Evolutionary conservation across 2,113 vertebrate genomes (phyloP).

Genomic region (Garra rufa): DNA sequence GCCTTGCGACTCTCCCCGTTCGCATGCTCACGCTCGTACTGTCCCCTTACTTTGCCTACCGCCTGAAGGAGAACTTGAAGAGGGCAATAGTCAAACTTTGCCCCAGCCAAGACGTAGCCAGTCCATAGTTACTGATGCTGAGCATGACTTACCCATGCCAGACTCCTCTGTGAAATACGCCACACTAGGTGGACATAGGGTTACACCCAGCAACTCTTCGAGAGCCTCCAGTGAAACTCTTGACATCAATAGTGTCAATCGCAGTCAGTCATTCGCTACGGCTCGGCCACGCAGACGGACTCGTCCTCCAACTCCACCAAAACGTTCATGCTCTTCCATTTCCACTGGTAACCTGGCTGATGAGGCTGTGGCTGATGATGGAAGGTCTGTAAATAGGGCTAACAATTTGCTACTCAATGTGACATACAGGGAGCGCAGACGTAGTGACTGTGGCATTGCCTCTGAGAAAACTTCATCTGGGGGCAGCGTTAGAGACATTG

Average conservation of each 20-base stretch:
- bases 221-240: conserved; percentile 63
- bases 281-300: conserved; percentile 90
- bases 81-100: conserved; percentile 54
- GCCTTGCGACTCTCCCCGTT: conserved; percentile 25
- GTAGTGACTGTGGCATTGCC: conserved; percentile 83
- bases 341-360: conserved; percentile 83
- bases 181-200: conserved; percentile 80
- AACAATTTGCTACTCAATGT: conserved; percentile 57
- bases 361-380: conserved; percentile 59
- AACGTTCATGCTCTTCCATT: conserved; percentile 94
- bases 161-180: conserved; percentile 81
- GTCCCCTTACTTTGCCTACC: conserved; percentile 87
- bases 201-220: conserved; percentile 87
- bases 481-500: conserved; percentile 93
- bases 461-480: conserved; percentile 73
- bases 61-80: conserved; percentile 69
- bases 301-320: conserved; percentile 90
- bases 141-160: conserved; percentile 72
- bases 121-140: neutral
- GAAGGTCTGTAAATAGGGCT: conserved; percentile 64
- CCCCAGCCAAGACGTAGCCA: conserved; percentile 43
- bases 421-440: conserved; percentile 81
- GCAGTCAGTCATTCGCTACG: conserved; percentile 91
- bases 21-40: neutral
- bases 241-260: conserved; percentile 90